Conservation (phyloP, 2,113 vertebrate species). For the Dinomys branickii region DNA sequence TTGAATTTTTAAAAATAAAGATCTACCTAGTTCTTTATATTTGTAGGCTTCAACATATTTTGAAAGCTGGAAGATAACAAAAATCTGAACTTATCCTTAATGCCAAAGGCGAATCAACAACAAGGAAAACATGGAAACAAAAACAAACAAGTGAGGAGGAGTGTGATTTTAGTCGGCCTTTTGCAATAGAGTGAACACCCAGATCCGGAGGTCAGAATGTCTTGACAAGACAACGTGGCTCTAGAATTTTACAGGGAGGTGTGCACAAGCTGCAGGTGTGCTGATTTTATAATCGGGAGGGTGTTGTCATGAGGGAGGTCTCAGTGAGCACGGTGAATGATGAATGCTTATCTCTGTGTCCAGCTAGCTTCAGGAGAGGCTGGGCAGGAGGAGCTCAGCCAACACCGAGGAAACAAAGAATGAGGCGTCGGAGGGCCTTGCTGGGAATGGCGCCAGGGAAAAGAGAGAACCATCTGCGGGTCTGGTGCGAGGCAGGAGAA, state of each 20-base stretch:
- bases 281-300: not conserved
- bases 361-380: not conserved
- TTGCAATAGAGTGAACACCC: not conserved
- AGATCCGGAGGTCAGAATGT: not conserved
- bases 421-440: not conserved
- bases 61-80: not conserved
- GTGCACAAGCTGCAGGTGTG: not conserved
- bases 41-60: not conserved
- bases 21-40: not conserved
- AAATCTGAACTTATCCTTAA: not conserved
- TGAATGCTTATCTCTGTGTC: not conserved
- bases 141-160: not conserved
- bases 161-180: not conserved
- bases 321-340: not conserved
- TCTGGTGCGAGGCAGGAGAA: not conserved
- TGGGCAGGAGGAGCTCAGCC: not conserved
- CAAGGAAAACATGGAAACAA: not conserved
- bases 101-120: not conserved
- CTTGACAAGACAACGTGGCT: not conserved
- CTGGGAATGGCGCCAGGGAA: not conserved
- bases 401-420: not conserved
- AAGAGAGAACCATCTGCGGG: not conserved
- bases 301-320: not conserved
- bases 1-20: constrained; percentile 18
- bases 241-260: not conserved